Percentiles rank a stretch among this genome's conserved stretches.
Evolutionary conservation across 2,113 vertebrate species (phyloP).

Genomic region (Tenebrosternarchus preto): DNA sequence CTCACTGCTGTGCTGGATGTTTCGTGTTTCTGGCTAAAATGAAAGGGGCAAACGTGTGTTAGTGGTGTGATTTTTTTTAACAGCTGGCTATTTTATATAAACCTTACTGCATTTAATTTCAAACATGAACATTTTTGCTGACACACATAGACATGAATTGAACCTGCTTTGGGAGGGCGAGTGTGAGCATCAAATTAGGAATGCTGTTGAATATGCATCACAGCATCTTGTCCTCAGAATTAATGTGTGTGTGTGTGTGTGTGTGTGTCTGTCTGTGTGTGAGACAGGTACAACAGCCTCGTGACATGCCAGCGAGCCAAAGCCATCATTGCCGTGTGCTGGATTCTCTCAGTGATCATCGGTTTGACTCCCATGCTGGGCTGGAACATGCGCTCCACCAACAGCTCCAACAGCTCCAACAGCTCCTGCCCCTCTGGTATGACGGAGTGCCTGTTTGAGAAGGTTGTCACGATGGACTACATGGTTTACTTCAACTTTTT

Average conservation of each 20-base stretch:
- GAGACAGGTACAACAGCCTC: slow-evolving; percentile 87
- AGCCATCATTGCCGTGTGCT: slow-evolving; percentile 88
- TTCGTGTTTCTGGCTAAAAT: slow-evolving; percentile 10
- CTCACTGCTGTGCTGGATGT: slow-evolving; percentile 35
- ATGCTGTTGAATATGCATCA: not conserved
- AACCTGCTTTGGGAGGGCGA: slow-evolving; percentile 23
- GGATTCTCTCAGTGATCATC: slow-evolving; percentile 89
- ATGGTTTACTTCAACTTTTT: slow-evolving; percentile 99
- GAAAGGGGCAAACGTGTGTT: not conserved
- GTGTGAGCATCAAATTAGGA: not conserved
- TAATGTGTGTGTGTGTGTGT: slow-evolving; percentile 29
- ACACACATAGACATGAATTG: not conserved
- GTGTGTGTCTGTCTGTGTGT: slow-evolving; percentile 34
- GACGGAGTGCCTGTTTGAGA: slow-evolving; percentile 86
- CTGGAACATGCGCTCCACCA: slow-evolving; percentile 78
- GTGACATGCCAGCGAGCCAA: slow-evolving; percentile 89
- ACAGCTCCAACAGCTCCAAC: slow-evolving; percentile 32
- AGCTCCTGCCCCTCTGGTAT: slow-evolving; percentile 70
- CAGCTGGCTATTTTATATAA: slow-evolving; percentile 23
- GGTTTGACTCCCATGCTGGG: slow-evolving; percentile 94
- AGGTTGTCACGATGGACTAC: slow-evolving; percentile 90
- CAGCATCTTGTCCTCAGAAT: not conserved
- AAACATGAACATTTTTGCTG: too few relatives aligned
- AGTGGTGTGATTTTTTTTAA: slow-evolving; percentile 8
- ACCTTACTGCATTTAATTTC: not conserved